Base-by-base conservation (phyloP, 1,140 invertebrate genomes). In the Pentalonia nigronervosa region DNA sequence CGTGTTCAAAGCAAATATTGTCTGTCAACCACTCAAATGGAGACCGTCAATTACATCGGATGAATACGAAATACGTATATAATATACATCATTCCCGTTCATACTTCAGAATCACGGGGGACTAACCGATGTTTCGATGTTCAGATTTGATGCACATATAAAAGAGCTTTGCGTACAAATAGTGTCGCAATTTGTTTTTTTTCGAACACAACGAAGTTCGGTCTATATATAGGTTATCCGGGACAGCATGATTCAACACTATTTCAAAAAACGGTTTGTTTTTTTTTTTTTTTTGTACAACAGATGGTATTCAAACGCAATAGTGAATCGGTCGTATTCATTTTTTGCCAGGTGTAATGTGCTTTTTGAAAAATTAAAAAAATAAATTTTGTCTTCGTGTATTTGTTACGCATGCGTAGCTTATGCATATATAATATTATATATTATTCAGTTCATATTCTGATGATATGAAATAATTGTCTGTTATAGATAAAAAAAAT, bases 31-130 rank as follows among this genome's bases (percentile, higher is more conserved):
- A n/a, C n/a, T 76, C 60, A n/a, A 76, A 76, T n/a, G 30, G 60
- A 76, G 60, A n/a, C n/a, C 60, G 30, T 76, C 60, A 76, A 76
- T 76, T 76, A 76, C 60, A 76, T 76, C n/a, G 60, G 30, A 76
- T 76, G 60, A 76, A 76, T n/a, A 76, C 14, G 17, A 76, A 76
- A 76, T 34, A 76, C 60, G 56, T 67, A n/a, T n/a, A 67, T 67
- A n/a, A n/a, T 67, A 30, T 60, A 67, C 60, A 17, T 76, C 60
- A 17, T 76, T 20, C 60, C 60, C 60, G n/a, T 76, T 76, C 60
- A 76, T 76, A 11, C 2, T n/a, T 67, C n/a, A 76, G n/a, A 76
- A 76, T 76, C n/a, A 76, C 60, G 14, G 4, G 60, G 14, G 60
- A 76, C 60, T 76, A 76, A 76, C 60, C 4, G 60, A 17, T 76